Conservation (phyloP, 2,888 invertebrate species). For the Chloroclystis v-ata region DNA sequence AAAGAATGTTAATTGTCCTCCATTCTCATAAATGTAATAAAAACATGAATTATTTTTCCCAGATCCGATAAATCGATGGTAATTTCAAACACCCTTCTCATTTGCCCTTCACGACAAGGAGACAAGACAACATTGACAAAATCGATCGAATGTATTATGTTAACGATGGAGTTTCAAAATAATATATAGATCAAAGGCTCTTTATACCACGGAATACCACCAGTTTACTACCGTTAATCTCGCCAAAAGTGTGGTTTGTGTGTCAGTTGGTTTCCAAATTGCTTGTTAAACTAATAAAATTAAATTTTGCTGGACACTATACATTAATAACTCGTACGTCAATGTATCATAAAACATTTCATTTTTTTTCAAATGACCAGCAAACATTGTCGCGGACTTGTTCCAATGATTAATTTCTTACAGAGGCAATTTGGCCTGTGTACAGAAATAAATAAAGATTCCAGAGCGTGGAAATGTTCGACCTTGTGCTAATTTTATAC, state of each 20-base stretch:
- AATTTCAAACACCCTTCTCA: slow-evolving; percentile 12
- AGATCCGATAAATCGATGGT: slow-evolving; percentile 9
- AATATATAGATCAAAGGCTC: too few relatives aligned
- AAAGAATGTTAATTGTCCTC: not conserved
- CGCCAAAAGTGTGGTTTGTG: too few relatives aligned
- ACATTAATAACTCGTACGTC: too few relatives aligned
- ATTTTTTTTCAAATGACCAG: too few relatives aligned
- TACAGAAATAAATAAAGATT: slow-evolving; percentile 41
- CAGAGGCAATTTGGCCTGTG: slow-evolving; percentile 35
- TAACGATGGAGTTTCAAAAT: too few relatives aligned
- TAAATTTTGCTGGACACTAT: too few relatives aligned
- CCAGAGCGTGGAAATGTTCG: slow-evolving; percentile 39
- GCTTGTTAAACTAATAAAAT: too few relatives aligned
- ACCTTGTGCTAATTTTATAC: slow-evolving; percentile 52
- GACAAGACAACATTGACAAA: slow-evolving; percentile 29
- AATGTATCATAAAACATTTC: too few relatives aligned
- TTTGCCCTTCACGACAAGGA: slow-evolving; percentile 27
- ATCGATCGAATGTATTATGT: slow-evolving; percentile 26
- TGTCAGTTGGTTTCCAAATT: too few relatives aligned
- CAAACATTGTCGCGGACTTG: slow-evolving; percentile 31
- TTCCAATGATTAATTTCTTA: slow-evolving; percentile 40
- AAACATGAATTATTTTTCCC: not conserved
- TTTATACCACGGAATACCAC: too few relatives aligned
- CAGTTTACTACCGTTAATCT: too few relatives aligned
- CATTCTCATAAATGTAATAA: not conserved